A percentile compares a stretch with the other conserved stretches of the same genome.
Evolutionary conservation across 2,113 vertebrate genomes (phyloP).

Genomic region (Zapornia atra): DNA sequence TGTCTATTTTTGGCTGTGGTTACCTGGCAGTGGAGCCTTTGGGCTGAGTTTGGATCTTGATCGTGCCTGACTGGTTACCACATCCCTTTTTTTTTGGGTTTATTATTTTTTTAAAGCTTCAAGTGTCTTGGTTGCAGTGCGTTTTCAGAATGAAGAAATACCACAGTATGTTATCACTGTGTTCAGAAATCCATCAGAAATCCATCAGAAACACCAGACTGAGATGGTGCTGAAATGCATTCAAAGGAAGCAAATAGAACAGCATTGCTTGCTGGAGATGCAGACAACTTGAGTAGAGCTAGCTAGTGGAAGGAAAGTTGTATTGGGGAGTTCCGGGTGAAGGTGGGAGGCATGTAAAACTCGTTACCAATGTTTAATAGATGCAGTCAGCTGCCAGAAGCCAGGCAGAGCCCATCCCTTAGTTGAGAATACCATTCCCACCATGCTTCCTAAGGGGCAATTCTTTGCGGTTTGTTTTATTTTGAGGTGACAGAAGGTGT

Average conservation of each 20-base stretch:
- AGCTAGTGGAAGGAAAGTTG: neutral
- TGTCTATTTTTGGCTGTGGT: slow-evolving; percentile 39
- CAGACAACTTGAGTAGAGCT: neutral
- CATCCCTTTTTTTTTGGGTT: neutral
- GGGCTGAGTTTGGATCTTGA: neutral
- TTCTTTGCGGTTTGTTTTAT: neutral
- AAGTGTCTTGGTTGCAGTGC: neutral
- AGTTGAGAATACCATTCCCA: neutral
- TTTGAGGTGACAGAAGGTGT: no score
- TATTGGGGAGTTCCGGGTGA: rapidly evolving
- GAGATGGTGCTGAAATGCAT: neutral
- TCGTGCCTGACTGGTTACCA: neutral
- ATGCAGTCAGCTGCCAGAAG: neutral
- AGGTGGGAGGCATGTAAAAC: neutral
- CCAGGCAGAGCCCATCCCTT: rapidly evolving
- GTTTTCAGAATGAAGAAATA: neutral
- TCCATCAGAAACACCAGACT: rapidly evolving
- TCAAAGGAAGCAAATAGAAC: neutral
- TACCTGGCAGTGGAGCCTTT: neutral
- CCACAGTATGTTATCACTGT: rapidly evolving
- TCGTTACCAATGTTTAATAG: neutral
- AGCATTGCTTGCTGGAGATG: neutral
- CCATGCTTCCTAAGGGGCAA: neutral
- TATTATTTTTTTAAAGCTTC: neutral
- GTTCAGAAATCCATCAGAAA: neutral